These are phyloP conservation scores for Apamea crenata DNA, from an alignment of 2,888 invertebrate species.

Conservation along the genomic window DNA sequence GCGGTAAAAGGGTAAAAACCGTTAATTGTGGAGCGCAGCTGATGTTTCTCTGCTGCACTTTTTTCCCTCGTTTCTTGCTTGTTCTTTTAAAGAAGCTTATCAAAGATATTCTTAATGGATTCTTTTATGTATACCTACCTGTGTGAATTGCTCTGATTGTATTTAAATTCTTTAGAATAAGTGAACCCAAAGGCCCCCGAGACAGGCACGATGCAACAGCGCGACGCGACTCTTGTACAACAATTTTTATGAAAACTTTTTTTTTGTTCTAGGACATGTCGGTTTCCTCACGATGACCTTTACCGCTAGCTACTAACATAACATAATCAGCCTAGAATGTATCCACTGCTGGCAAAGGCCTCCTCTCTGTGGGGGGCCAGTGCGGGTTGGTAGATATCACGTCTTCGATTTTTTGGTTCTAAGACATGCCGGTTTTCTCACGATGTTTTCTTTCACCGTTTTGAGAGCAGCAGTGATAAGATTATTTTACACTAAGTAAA, in stretches of 20 bases:
- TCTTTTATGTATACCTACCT: conserved; percentile 1
- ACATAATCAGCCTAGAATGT: too few species aligned
- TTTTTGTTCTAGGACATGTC: neutral
- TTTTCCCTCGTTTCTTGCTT: conserved; percentile 15
- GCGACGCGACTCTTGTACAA: neutral
- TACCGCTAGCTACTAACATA: too few species aligned
- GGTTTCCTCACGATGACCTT: neutral
- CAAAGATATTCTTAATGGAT: conserved; percentile 15
- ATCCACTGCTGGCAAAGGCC: too few species aligned
- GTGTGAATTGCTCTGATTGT: neutral
- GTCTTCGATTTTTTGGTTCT: too few species aligned
- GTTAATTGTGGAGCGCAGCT: conserved; percentile 43
- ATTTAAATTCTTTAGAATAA: neutral
- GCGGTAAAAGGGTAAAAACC: conserved; percentile 47
- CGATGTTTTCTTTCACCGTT: too few species aligned
- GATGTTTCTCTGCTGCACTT: conserved; percentile 17
- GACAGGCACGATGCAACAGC: too few species aligned
- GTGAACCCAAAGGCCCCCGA: too few species aligned
- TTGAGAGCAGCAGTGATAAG: too few species aligned
- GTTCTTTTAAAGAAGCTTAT: conserved; percentile 33
- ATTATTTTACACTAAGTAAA: too few species aligned
- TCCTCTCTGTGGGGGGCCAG: too few species aligned
- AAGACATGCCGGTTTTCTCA: too few species aligned
- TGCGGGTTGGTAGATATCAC: too few species aligned
- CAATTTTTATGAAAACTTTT: neutral